These are phyloP conservation scores for Noctua janthina DNA, from an alignment of 2,888 invertebrate species.

Conservation along the genomic window DNA sequence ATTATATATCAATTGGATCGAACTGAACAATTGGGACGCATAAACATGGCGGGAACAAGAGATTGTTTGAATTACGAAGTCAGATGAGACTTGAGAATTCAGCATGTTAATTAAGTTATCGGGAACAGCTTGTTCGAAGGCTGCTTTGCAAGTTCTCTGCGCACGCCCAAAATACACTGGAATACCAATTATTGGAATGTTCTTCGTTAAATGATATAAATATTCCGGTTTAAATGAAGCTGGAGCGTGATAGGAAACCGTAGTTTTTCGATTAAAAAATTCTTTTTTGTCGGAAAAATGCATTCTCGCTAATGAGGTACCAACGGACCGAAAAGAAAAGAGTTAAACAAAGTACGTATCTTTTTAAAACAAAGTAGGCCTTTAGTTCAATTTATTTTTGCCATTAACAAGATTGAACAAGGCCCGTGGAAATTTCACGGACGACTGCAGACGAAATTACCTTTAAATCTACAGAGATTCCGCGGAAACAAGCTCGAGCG, in stretches of 20 bases:
- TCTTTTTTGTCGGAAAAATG: neutral
- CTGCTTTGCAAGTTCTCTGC: conserved; percentile 68
- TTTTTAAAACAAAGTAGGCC: conserved; percentile 19
- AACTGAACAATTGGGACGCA: conserved; percentile 63
- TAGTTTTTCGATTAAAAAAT: neutral
- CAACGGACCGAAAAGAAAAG: conserved; percentile 2
- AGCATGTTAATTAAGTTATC: conserved; percentile 80
- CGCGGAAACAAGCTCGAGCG: conserved; percentile 37
- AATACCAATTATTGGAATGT: conserved; percentile 71
- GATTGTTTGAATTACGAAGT: conserved; percentile 75
- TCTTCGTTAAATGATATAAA: conserved; percentile 38
- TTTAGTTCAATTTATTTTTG: conserved; percentile 41
- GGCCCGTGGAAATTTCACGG: conserved; percentile 51
- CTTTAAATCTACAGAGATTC: conserved; percentile 56
- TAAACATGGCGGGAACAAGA: conserved; percentile 59
- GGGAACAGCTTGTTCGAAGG: conserved; percentile 72
- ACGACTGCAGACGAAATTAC: conserved; percentile 62
- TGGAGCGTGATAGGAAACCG: neutral
- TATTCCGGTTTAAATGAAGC: conserved; percentile 28
- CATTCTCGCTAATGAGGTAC: conserved; percentile 1
- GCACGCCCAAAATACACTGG: conserved; percentile 60
- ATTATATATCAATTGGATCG: conserved; percentile 47
- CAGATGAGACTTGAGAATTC: conserved; percentile 74
- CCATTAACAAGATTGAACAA: conserved; percentile 48
- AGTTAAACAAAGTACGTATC: conserved; percentile 1